Base-by-base conservation (phyloP, 2,113 vertebrate genomes). In the Clarias magur region DNA sequence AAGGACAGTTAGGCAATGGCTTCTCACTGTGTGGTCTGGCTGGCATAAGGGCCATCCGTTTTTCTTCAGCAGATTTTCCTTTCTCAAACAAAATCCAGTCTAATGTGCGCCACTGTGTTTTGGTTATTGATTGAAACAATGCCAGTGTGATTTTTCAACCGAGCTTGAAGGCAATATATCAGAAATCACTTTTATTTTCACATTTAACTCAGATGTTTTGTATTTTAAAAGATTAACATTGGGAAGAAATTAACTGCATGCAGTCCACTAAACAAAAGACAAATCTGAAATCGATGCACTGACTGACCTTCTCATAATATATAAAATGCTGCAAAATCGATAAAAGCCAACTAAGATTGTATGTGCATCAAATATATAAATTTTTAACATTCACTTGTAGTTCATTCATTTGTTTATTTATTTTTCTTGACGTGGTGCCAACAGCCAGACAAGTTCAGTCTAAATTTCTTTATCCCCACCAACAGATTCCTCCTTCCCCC, bases 21-120 rank as follows among this genome's bases (percentile, higher is more conserved):
- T 91, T 81, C 92, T 91, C 90, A 83, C 92, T 94, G 94, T 94
- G 94, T 94, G 94, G 94, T 94, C 93, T 83, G 13, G 13, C 83
- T 38, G 78, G 78, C 88, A 80, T 85, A 11, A 67, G 53, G 57
- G 60, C 59, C 80, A 87, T 80, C 54, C n/a, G 57, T 4, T 72
- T 88, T 85, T 54, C 38, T 67, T 68, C 27, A 57, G 63, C 38
- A 27, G 13, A 17, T 57, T 89, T 73, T 57, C 59, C 85, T 81
- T 80, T 1, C 53, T n/a, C n/a, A 27, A 63, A 54, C 68, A 59
- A 83, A 86, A 86, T 23, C 83, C 27, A 25, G 70, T 76, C 68
- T 19, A 23, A 48, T 72, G 8, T 23, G 42, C n/a, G 70, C 48
- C 42, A 62, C 59, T 73, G 30, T 23, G 23, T 57, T 83, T 48